Conservation (phyloP, 2,797 vertebrate species). For the Gorsachius magnificus region DNA sequence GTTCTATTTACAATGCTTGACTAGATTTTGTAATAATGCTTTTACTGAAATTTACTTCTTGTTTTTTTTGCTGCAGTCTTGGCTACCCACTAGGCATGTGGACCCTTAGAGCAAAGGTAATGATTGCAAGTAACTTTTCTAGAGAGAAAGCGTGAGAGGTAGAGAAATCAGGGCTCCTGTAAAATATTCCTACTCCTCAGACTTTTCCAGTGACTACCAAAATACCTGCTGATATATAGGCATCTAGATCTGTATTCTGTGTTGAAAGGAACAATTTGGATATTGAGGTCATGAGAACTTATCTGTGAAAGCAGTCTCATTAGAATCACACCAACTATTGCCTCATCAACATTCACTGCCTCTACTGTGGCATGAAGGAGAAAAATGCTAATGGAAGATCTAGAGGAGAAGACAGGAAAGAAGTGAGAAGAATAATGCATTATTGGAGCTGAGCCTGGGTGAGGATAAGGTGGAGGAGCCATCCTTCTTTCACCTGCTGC, state of each 20-base stretch:
- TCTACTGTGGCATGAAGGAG: not conserved
- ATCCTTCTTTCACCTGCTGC: not conserved
- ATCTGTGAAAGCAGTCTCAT: not conserved
- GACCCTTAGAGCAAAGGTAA: conserved; percentile 3
- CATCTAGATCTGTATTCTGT: not conserved
- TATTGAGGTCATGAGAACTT: not conserved
- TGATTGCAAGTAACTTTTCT: not conserved
- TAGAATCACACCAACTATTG: not conserved
- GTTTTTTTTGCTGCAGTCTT: conserved; percentile 10
- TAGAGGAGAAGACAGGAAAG: not conserved
- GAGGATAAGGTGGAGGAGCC: not conserved
- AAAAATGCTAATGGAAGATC: not conserved
- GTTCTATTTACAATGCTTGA: conserved; percentile 75
- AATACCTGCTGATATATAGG: not conserved
- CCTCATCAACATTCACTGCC: not conserved
- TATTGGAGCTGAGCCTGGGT: not conserved
- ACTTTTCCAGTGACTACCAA: not conserved
- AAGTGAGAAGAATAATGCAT: not conserved
- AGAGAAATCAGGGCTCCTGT: not conserved
- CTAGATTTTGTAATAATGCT: conserved; percentile 60
- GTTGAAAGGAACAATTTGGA: not conserved
- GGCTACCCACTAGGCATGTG: not conserved
- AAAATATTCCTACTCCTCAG: not conserved
- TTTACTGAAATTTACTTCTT: conserved; percentile 62
- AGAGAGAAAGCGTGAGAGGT: not conserved